These are phyloP conservation scores for Atrina japonica DNA, from an alignment of 2,888 invertebrate genomes.

Conservation along the genomic window DNA sequence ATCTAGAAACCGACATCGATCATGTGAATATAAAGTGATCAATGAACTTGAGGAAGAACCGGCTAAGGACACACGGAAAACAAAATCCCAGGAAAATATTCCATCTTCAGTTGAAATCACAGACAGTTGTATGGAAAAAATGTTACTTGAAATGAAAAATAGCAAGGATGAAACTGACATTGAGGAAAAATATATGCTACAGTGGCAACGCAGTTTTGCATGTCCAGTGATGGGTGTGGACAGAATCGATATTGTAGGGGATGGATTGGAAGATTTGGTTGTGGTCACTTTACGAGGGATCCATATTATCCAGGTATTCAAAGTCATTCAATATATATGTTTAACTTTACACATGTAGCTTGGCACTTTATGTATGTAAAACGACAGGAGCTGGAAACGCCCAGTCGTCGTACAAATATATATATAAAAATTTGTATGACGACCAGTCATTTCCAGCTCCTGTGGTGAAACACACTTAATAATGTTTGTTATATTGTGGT, in stretches of 20 bases:
- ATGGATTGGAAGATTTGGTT: slow-evolving; percentile 86
- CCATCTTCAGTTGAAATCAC: slow-evolving; percentile 30
- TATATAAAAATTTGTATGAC: no score
- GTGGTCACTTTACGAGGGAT: slow-evolving; percentile 86
- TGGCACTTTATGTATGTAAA: no score
- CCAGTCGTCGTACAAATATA: no score
- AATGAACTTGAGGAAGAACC: slow-evolving; percentile 27
- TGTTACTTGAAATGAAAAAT: slow-evolving; percentile 1
- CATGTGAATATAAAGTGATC: slow-evolving; percentile 45
- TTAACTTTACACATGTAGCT: no score
- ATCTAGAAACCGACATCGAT: slow-evolving; percentile 43
- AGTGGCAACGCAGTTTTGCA: slow-evolving; percentile 83
- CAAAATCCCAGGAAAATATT: slow-evolving; percentile 67
- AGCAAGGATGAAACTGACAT: background rate
- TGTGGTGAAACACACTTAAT: background rate
- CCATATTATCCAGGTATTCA: slow-evolving; percentile 84
- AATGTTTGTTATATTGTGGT: no score
- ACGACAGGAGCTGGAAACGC: no score
- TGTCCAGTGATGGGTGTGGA: slow-evolving; percentile 85
- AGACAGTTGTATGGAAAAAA: background rate
- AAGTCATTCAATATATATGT: no score
- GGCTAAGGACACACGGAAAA: slow-evolving; percentile 40
- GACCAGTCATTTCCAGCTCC: no score
- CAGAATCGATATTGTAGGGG: slow-evolving; percentile 85
- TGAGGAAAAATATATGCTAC: slow-evolving; percentile 59